Evolutionary conservation across 1,140 invertebrate species (phyloP), one percentile per base, ranked within the genome.

Genomic region (Pseudomyrmex cubaensis): DNA sequence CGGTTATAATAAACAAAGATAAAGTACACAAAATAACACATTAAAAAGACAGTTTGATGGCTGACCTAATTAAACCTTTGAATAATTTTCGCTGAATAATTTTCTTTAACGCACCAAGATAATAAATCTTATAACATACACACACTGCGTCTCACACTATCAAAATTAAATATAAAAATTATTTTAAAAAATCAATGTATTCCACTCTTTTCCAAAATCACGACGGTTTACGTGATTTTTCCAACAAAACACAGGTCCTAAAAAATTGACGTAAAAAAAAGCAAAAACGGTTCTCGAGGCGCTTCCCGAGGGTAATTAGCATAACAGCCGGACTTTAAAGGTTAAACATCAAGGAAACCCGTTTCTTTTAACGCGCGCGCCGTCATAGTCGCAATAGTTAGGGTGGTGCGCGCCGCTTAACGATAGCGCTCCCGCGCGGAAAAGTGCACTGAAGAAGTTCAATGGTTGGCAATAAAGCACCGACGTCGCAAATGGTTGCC

Each of bases 391-490:
- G n/a, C 54, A 72, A 50, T 35, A 35, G 35, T 35, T 35, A 35
- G 22, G n/a, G 50, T 70, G 64, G 52, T 78, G 20, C 17, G 52
- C 64, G 44, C 64, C 66, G 54, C 76, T 80, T 80, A 70, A 80
- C 76, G 76, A 80, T 70, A 70, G 44, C 66, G 15, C 54, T 78
- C 44, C 22, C 35, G 44, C 22, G 46, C 25, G 35, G 35, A 80
- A 80, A 80, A 80, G 66, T 69, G 67, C 76, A 61, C 54, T 70
- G 66, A 80, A 72, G 66, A 80, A 80, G 66, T 80, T 80, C 76
- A 80, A 80, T 70, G 76, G 66, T 50, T 80, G 46, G 66, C 76
- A 57, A 80, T 80, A 80, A 80, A 80, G 76, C 76, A 80, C 76
- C 76, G 76, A 59, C 76, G 76, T 80, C 76, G 66, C 76, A 70